A percentile compares a stretch with the other conserved stretches of the same genome.
phyloP scores from a whole-genome alignment of 2,888 invertebrate genomes.

The Agriotes lineatus region DNA sequence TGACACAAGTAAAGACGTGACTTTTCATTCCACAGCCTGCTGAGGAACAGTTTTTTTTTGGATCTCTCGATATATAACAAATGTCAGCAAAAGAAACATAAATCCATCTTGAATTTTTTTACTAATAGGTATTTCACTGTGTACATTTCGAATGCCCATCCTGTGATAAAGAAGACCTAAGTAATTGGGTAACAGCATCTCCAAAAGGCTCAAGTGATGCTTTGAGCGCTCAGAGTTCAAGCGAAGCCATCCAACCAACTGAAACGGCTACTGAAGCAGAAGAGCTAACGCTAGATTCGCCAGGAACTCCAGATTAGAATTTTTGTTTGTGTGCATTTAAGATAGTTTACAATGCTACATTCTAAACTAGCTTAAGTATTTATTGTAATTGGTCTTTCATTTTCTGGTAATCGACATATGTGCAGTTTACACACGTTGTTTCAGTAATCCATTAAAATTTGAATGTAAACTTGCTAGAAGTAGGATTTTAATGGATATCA shows the following conservation, averaged over 20 bases:
- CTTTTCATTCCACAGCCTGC: too few relatives aligned
- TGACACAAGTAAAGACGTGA: too few relatives aligned
- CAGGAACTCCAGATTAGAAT: conserved; percentile 35
- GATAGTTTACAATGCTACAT: neutral
- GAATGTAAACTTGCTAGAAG: too few relatives aligned
- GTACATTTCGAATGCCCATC: conserved; percentile 98
- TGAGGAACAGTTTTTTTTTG: too few relatives aligned
- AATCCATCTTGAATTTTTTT: too few relatives aligned
- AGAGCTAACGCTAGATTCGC: conserved; percentile 53
- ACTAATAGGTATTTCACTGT: conserved; percentile 97
- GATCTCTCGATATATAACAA: too few relatives aligned
- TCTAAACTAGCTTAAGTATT: neutral
- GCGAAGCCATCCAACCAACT: conserved; percentile 54
- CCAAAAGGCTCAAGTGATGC: conserved; percentile 25
- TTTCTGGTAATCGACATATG: neutral
- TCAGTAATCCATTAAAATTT: too few relatives aligned
- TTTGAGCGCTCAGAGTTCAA: conserved; percentile 31
- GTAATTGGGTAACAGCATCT: conserved; percentile 40
- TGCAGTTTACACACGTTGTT: neutral
- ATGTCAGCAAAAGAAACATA: too few relatives aligned
- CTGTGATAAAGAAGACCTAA: conserved; percentile 65
- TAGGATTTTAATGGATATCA: neutral
- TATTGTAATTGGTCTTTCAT: neutral
- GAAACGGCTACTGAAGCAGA: conserved; percentile 63
- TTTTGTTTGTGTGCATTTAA: neutral